A percentile compares a stretch with the other conserved stretches of the same genome.
These are phyloP conservation scores for Peromyscus melanophrys DNA, from an alignment of 2,797 vertebrate species.

Conservation along the genomic window DNA sequence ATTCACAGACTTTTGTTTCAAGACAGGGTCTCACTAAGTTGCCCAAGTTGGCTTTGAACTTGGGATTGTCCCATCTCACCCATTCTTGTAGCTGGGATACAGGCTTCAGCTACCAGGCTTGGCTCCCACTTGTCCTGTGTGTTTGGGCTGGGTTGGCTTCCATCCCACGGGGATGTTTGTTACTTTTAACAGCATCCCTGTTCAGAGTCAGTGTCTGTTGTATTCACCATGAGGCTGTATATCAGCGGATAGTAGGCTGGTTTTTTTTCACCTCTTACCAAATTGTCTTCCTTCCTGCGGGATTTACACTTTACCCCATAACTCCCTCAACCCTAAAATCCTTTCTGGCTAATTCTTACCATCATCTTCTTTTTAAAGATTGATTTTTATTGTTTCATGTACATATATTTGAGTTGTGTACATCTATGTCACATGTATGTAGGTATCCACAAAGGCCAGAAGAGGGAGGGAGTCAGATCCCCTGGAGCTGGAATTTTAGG, in stretches of 20 bases:
- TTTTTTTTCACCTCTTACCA: accelerated
- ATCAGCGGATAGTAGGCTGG: accelerated
- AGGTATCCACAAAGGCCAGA: not conserved
- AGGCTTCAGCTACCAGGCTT: not conserved
- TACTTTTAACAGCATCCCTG: not conserved
- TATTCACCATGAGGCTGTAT: not conserved
- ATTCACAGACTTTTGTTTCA: not conserved
- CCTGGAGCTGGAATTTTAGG: too few relatives aligned
- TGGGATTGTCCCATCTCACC: not conserved
- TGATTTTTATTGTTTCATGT: not conserved
- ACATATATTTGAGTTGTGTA: not conserved
- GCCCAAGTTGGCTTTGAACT: not conserved
- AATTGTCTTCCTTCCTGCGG: not conserved
- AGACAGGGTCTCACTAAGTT: not conserved
- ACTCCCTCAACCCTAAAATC: not conserved
- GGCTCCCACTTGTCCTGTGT: accelerated
- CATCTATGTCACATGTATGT: too few relatives aligned
- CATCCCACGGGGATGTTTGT: accelerated
- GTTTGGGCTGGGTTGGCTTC: accelerated
- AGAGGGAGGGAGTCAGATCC: not conserved
- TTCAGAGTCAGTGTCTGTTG: not conserved
- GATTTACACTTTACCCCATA: accelerated
- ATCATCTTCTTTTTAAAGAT: not conserved
- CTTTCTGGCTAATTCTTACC: accelerated
- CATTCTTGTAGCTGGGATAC: not conserved